Evolutionary conservation across 2,888 invertebrate species (phyloP).

Genomic region (Esperia sulphurella): DNA sequence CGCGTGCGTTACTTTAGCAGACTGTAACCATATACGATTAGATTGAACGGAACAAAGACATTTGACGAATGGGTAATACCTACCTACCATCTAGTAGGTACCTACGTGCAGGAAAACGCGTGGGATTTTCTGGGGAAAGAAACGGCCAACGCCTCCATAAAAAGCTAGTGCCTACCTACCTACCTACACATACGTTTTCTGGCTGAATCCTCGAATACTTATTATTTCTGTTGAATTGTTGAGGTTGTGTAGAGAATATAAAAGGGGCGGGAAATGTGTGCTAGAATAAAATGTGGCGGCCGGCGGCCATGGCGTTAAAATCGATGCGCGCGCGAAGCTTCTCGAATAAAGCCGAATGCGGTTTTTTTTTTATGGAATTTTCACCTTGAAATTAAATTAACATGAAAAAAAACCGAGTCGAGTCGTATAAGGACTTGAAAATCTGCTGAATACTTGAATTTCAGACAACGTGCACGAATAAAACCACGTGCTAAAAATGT

Average conservation of each 20-base stretch:
- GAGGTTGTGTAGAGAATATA: background rate
- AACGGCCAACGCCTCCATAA: no score
- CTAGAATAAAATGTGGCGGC: background rate
- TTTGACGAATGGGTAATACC: no score
- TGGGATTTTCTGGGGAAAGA: no score
- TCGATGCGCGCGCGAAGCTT: slow-evolving; percentile 50
- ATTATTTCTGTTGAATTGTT: no score
- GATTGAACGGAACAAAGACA: no score
- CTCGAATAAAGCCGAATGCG: slow-evolving; percentile 32
- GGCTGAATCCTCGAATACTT: no score
- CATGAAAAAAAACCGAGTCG: background rate
- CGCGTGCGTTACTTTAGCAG: no score
- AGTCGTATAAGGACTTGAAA: background rate
- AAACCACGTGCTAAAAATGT: slow-evolving; percentile 5
- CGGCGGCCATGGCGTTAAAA: slow-evolving; percentile 48
- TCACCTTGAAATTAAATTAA: slow-evolving; percentile 7
- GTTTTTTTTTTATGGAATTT: slow-evolving; percentile 5
- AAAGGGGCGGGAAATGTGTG: slow-evolving; percentile 2
- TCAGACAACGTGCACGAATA: background rate
- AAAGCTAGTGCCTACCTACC: no score
- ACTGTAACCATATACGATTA: no score
- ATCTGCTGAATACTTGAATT: background rate
- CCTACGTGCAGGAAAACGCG: no score
- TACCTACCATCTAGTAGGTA: no score
- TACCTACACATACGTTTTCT: no score